These are phyloP conservation scores for Dryadula phaetusa DNA, from an alignment of 2,888 invertebrate species.

Conservation along the genomic window DNA sequence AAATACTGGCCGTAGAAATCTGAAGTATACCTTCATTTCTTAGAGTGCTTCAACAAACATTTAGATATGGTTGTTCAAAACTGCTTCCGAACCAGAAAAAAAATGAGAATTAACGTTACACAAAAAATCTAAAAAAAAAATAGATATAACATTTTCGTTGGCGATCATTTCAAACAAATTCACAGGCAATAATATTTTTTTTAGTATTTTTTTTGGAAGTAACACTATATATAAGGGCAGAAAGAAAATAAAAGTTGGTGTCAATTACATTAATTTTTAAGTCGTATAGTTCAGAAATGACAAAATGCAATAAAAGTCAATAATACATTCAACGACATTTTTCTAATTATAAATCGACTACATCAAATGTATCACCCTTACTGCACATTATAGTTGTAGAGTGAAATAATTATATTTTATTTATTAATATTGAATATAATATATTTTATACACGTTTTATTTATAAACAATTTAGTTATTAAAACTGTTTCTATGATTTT, in stretches of 20 bases:
- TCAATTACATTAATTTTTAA: constrained; percentile 20
- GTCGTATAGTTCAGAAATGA: constrained; percentile 29
- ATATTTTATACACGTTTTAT: background rate
- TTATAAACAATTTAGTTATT: background rate
- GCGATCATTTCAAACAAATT: too few relatives aligned
- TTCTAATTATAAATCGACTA: constrained; percentile 29
- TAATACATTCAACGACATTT: constrained; percentile 28
- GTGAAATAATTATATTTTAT: background rate
- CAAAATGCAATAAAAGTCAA: constrained; percentile 40
- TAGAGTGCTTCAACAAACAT: too few relatives aligned
- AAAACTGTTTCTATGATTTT: too few relatives aligned
- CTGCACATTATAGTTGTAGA: background rate
- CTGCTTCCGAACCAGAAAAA: too few relatives aligned
- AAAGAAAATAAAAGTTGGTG: constrained; percentile 6
- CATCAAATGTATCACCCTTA: constrained; percentile 10
- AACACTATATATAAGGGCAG: background rate
- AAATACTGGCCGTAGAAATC: too few relatives aligned
- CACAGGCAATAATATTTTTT: too few relatives aligned
- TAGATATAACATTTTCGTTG: too few relatives aligned
- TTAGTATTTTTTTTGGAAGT: too few relatives aligned
- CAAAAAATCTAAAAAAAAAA: too few relatives aligned
- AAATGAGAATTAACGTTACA: too few relatives aligned
- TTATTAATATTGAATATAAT: background rate
- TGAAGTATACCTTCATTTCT: too few relatives aligned
- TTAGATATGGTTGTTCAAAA: too few relatives aligned